Conservation (phyloP, 1,140 invertebrate genomes). For the Daktulosphaira vitifoliae region DNA sequence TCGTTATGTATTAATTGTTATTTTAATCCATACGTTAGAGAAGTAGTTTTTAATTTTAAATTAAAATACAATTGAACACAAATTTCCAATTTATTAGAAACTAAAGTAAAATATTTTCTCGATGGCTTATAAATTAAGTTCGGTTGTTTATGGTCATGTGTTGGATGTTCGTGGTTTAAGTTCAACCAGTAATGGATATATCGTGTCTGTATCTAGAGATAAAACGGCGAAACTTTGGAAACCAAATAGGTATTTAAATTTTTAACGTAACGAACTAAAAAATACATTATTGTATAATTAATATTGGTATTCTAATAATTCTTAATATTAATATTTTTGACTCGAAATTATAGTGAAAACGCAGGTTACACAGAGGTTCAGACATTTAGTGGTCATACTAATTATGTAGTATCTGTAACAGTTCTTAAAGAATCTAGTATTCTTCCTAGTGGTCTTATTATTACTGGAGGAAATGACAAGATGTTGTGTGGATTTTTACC, state of each 20-base stretch:
- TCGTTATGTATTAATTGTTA: no score
- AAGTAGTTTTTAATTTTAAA: no score
- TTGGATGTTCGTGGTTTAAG: slow-evolving; percentile 72
- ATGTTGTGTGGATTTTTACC: slow-evolving; percentile 66
- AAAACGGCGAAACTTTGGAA: slow-evolving; percentile 76
- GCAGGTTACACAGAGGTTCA: slow-evolving; percentile 52
- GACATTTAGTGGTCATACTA: slow-evolving; percentile 69
- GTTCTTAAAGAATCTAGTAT: slow-evolving; percentile 58
- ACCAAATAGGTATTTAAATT: slow-evolving; percentile 62
- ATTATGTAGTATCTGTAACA: slow-evolving; percentile 74
- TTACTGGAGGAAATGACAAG: slow-evolving; percentile 83
- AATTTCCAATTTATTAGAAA: no score
- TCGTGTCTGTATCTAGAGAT: slow-evolving; percentile 79
- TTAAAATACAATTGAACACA: no score
- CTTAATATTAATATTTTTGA: neutral
- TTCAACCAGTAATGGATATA: slow-evolving; percentile 55
- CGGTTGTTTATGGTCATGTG: slow-evolving; percentile 65
- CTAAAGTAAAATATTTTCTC: no score
- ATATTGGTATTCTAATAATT: no score
- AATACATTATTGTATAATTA: no score
- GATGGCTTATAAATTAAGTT: slow-evolving; percentile 62
- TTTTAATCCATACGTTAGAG: no score
- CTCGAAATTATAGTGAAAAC: slow-evolving; percentile 46
- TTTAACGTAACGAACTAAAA: no score
- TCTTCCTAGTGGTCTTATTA: slow-evolving; percentile 65